These are phyloP conservation scores for Mustela nigripes DNA, from an alignment of 2,113 vertebrate genomes.

Conservation along the genomic window DNA sequence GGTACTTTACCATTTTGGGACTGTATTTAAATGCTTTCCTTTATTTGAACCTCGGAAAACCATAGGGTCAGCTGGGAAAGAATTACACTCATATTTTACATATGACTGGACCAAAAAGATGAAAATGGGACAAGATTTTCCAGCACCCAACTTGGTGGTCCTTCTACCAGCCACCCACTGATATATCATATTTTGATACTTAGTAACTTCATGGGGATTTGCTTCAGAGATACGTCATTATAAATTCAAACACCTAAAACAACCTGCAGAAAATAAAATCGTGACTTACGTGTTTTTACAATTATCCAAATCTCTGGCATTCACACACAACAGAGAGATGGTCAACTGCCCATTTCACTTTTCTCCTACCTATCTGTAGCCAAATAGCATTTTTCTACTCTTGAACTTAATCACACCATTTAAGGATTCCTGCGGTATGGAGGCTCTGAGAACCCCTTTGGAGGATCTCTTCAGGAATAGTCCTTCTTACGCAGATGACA, in stretches of 20 bases:
- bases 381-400: not conserved
- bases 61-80: not conserved
- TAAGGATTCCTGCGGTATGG: not conserved
- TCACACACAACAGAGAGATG: not conserved
- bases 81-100: not conserved
- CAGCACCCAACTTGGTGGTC: not conserved
- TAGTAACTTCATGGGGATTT: not conserved
- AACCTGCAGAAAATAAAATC: not conserved
- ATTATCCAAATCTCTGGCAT: not conserved
- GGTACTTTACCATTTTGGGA: not conserved
- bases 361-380: not conserved
- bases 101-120: not conserved
- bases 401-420: not conserved
- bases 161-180: not conserved
- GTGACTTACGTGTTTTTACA: not conserved
- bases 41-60: constrained; percentile 19
- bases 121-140: not conserved
- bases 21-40: not conserved
- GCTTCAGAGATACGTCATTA: not conserved
- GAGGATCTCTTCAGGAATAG: not conserved
- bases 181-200: not conserved
- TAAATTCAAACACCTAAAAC: not conserved
- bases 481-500: not conserved
- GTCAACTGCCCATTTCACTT: not conserved
- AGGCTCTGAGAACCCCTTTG: not conserved